Evolutionary conservation across 1,140 invertebrate genomes (phyloP).

Genomic region (Sycophaga agraensis): DNA sequence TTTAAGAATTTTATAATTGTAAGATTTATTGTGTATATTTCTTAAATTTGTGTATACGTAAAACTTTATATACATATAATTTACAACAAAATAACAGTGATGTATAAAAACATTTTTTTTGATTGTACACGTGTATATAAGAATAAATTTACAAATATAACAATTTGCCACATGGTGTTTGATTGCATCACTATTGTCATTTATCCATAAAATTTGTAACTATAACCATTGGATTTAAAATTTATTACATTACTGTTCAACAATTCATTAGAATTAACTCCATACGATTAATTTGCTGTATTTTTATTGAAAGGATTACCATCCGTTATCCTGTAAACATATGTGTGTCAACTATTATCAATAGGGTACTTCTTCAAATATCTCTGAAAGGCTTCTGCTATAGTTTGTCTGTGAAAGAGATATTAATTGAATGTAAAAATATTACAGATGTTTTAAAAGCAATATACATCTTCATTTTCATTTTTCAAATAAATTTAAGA

Average conservation of each 20-base stretch:
- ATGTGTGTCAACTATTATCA: slow-evolving; percentile 41
- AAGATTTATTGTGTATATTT: too few species aligned
- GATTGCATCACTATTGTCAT: slow-evolving; percentile 6
- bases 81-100: slow-evolving; percentile 14
- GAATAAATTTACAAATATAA: slow-evolving; percentile 18
- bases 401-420: slow-evolving; percentile 49
- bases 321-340: too few species aligned
- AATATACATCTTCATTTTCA: not conserved
- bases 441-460: not conserved
- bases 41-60: slow-evolving; percentile 14
- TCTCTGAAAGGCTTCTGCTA: slow-evolving; percentile 59
- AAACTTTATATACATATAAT: slow-evolving; percentile 8
- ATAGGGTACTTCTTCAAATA: slow-evolving; percentile 58
- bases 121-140: slow-evolving; percentile 16
- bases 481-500: too few species aligned
- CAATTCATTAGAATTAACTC: slow-evolving; percentile 1
- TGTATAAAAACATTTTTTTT: slow-evolving; percentile 16
- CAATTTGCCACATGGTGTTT: not conserved
- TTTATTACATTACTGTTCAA: not conserved
- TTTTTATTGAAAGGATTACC: not conserved
- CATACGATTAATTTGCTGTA: not conserved
- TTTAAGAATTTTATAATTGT: slow-evolving; percentile 20
- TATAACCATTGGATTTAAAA: too few species aligned
- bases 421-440: not conserved
- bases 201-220: not conserved